phyloP scores from a whole-genome alignment of 53 echinoderm and acorn worm species.

The Echinometra lucunter region DNA sequence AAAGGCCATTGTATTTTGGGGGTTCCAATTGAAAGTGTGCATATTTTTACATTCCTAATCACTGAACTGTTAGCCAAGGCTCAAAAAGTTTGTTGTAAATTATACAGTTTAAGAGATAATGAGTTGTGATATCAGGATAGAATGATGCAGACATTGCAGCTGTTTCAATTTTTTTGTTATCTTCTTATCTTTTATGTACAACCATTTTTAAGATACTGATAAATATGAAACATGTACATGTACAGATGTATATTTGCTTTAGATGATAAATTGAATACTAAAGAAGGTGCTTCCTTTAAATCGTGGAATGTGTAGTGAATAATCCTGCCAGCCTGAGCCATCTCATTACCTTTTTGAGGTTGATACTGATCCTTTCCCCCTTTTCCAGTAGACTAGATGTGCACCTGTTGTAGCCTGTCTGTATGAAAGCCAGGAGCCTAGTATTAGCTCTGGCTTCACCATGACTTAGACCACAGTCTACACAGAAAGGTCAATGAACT shows the following conservation, averaged over 20 bases:
- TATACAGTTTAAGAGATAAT: not conserved
- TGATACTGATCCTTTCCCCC: slow-evolving; percentile 50
- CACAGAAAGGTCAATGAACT: slow-evolving; percentile 63
- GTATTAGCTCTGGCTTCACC: slow-evolving; percentile 7
- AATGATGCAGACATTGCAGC: not conserved
- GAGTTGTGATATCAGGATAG: not conserved
- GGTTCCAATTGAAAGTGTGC: not conserved
- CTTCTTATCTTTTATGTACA: not conserved
- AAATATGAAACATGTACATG: too few species aligned
- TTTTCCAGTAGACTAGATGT: slow-evolving; percentile 31
- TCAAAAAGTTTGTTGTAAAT: not conserved
- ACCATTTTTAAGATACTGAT: not conserved
- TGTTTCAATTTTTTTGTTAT: not conserved
- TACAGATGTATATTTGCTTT: not conserved
- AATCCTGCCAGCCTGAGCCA: slow-evolving; percentile 35
- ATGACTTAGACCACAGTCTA: slow-evolving; percentile 38
- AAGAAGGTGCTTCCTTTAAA: slow-evolving; percentile 28
- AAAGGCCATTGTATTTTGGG: not conserved
- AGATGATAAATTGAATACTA: not conserved
- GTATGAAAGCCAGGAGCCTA: slow-evolving; percentile 4
- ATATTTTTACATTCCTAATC: not conserved
- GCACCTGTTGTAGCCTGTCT: slow-evolving; percentile 60
- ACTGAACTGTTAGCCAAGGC: not conserved
- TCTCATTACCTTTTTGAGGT: slow-evolving; percentile 49
- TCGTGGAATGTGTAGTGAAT: slow-evolving; percentile 32